Conservation (phyloP, 2,797 vertebrate species). For the Coranthus polyacanthus region DNA sequence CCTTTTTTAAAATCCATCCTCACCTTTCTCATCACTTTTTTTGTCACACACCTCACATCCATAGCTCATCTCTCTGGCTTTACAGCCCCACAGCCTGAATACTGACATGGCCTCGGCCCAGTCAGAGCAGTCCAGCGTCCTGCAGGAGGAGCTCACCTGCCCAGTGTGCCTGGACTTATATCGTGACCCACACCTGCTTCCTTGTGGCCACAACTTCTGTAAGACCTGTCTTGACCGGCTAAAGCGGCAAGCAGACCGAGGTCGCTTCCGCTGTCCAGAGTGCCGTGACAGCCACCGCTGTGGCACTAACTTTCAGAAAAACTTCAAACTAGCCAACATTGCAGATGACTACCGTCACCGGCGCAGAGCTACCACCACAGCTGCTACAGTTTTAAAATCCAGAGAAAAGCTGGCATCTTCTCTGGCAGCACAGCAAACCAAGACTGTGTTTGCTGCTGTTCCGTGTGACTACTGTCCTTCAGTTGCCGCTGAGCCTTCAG, state of each 20-base stretch:
- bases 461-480: conserved; percentile 79
- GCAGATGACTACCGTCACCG: conserved; percentile 75
- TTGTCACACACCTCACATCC: too few species aligned
- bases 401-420: not conserved
- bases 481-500: not conserved
- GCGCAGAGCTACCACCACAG: not conserved
- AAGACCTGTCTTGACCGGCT: conserved; percentile 76
- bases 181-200: conserved; percentile 79
- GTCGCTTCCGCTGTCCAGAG: conserved; percentile 80
- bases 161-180: conserved; percentile 84
- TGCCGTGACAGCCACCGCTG: conserved; percentile 78
- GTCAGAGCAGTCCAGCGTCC: conserved; percentile 68
- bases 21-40: not conserved
- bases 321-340: conserved; percentile 84
- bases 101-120: conserved; percentile 73
- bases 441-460: conserved; percentile 3
- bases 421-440: not conserved
- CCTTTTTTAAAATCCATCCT: not conserved
- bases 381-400: conserved; percentile 9
- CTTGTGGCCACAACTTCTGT: conserved; percentile 86
- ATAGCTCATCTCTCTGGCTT: not conserved
- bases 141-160: conserved; percentile 85
- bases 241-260: conserved; percentile 60
- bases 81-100: not conserved
- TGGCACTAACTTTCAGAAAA: conserved; percentile 72